Conservation (phyloP, 2,113 vertebrate species). For the Chinchilla lanigera region DNA sequence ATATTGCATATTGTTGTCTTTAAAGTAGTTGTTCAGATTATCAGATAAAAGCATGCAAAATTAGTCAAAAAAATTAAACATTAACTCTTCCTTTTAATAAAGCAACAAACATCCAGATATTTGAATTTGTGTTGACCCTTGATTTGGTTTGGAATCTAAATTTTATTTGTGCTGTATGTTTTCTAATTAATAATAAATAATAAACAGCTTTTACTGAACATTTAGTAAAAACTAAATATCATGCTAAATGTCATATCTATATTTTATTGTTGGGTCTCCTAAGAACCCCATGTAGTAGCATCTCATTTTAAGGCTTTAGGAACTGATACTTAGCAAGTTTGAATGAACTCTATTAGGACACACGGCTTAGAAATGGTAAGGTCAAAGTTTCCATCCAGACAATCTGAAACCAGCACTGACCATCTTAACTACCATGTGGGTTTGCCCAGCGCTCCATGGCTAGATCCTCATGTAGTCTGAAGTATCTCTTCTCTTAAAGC, state of each 20-base stretch:
- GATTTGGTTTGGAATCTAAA: not conserved
- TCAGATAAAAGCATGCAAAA: too few species aligned
- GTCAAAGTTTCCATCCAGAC: not conserved
- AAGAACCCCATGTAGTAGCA: not conserved
- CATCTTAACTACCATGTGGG: not conserved
- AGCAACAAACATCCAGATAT: not conserved
- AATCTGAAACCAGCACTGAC: not conserved
- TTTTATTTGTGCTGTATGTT: not conserved
- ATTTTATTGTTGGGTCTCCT: not conserved
- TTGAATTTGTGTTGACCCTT: not conserved
- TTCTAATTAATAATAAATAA: slow-evolving; percentile 20
- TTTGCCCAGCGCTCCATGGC: not conserved
- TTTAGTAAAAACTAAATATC: slow-evolving; percentile 32
- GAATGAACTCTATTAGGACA: not conserved
- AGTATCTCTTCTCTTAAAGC: not conserved
- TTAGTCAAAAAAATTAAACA: too few species aligned
- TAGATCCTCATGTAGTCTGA: not conserved
- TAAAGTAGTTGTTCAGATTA: too few species aligned
- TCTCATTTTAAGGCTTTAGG: not conserved
- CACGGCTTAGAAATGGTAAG: not conserved
- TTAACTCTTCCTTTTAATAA: too few species aligned
- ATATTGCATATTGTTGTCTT: too few species aligned
- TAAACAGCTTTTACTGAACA: not conserved
- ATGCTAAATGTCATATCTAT: not conserved
- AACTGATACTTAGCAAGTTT: not conserved